Base-by-base conservation (phyloP, 2,888 invertebrate species). In the Smittia sp. region DNA sequence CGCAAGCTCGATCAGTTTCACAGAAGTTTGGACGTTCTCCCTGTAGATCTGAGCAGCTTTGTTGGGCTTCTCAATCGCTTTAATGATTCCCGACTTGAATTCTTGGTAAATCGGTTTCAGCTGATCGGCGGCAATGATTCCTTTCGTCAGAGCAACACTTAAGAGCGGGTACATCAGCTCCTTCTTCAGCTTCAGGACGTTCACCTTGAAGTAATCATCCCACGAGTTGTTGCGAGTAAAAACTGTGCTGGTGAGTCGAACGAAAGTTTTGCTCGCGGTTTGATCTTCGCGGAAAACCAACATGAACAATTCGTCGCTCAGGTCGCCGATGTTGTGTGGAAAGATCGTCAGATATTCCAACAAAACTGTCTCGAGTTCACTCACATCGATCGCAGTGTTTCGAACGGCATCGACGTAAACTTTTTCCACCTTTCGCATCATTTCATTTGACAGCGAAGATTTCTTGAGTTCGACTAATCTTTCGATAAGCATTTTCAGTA, bases 21-120 rank as follows among this genome's bases (percentile, higher is more conserved):
- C 82, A 25, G 89, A 84, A n/a, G 87, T 85, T 72, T 82, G 79
- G 74, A 86, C 84, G 78, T 88, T 86, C 74, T 86, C 85, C 58
- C 86, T 81, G 76, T 89, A 88, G 69, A 89, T 86, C 76, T 87
- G 86, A 0, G 88, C 87, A 1, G 87, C 87, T 81, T 90, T 90
- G 75, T 88, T 88, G 0, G 90, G 90, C 78, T 89, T 90, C 77
- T 88, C 87, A 54, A 90, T 80, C 75, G 87, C 83, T 79, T 88
- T 88, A 68, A 83, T 79, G 39, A 92, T 86, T 75, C 88, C 87
- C 0, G 84, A 81, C 79, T 88, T 86, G 76, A 89, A 88, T 77
- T 86, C 84, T 62, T 85, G 81, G 77, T 85, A 89, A 73, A 90
- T 20, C 9, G 63, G 25, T 15, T 39, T 63, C n/a, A 39, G 13